Conservation (phyloP, 2,797 vertebrate species). For the Fistularia commersonii region DNA sequence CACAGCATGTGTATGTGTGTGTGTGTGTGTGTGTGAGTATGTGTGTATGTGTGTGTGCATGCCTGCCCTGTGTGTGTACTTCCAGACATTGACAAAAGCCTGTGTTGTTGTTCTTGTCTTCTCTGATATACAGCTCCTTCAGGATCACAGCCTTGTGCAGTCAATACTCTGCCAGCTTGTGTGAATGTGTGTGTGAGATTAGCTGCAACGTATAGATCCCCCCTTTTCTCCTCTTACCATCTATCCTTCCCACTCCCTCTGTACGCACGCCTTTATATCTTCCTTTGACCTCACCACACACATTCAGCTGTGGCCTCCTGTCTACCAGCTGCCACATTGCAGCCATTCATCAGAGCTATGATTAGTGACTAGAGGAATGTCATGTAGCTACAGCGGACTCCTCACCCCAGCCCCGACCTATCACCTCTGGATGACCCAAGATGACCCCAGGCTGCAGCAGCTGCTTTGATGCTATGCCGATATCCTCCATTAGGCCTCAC, state of each 20-base stretch:
- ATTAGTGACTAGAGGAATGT: constrained; percentile 70
- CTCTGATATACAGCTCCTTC: constrained; percentile 63
- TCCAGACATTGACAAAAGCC: constrained; percentile 56
- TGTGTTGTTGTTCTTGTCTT: constrained; percentile 60
- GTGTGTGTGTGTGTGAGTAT: constrained; percentile 10
- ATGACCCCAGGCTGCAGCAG: constrained; percentile 39
- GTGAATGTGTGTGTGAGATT: constrained; percentile 35
- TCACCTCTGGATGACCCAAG: constrained; percentile 34
- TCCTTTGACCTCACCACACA: constrained; percentile 32
- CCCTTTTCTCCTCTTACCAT: neutral
- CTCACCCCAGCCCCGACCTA: constrained; percentile 54
- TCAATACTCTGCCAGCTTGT: constrained; percentile 53
- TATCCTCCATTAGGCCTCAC: constrained; percentile 62
- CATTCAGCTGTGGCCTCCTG: constrained; percentile 30
- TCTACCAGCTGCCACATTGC: constrained; percentile 61
- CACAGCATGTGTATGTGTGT: constrained; percentile 36
- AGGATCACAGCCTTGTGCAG: constrained; percentile 55
- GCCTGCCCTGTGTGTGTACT: constrained; percentile 33
- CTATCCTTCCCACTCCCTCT: constrained; percentile 4
- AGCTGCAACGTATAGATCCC: constrained; percentile 36
- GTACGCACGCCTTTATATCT: constrained; percentile 25
- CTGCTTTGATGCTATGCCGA: constrained; percentile 57
- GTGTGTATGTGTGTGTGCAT: constrained; percentile 22
- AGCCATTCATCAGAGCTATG: constrained; percentile 63
- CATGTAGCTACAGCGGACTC: constrained; percentile 57